These are phyloP conservation scores for Pristionchus japonicus DNA, from an alignment of 2,888 invertebrate genomes.

Conservation along the genomic window DNA sequence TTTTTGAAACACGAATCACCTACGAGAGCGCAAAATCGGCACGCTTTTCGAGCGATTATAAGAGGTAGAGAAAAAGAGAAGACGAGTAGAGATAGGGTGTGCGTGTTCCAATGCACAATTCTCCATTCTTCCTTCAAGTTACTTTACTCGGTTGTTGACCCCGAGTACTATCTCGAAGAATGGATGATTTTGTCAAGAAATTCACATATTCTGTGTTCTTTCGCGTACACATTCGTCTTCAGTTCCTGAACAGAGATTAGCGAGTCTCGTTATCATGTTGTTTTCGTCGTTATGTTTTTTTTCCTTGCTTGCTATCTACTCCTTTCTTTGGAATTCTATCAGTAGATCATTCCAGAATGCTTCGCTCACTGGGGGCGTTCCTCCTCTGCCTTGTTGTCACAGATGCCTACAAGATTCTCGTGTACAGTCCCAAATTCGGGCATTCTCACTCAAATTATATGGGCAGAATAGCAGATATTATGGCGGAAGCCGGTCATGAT, in stretches of 20 bases:
- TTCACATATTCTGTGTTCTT: background rate
- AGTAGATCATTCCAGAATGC: background rate
- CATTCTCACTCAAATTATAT: constrained; percentile 50
- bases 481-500: constrained; percentile 49
- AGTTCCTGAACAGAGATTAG: background rate
- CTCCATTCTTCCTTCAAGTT: background rate
- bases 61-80: background rate
- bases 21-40: background rate
- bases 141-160: background rate
- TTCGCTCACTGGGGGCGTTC: background rate
- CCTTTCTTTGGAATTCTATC: background rate
- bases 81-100: background rate
- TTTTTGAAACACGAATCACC: background rate
- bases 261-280: background rate
- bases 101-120: background rate
- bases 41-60: background rate
- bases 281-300: background rate
- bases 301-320: background rate
- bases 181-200: background rate
- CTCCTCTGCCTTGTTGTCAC: background rate
- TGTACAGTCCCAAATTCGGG: constrained; percentile 50
- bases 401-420: constrained; percentile 48
- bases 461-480: constrained; percentile 49
- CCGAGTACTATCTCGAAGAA: background rate
- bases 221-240: background rate